Conservation (phyloP, 1,140 invertebrate genomes). For the Drosophila ogumai region DNA sequence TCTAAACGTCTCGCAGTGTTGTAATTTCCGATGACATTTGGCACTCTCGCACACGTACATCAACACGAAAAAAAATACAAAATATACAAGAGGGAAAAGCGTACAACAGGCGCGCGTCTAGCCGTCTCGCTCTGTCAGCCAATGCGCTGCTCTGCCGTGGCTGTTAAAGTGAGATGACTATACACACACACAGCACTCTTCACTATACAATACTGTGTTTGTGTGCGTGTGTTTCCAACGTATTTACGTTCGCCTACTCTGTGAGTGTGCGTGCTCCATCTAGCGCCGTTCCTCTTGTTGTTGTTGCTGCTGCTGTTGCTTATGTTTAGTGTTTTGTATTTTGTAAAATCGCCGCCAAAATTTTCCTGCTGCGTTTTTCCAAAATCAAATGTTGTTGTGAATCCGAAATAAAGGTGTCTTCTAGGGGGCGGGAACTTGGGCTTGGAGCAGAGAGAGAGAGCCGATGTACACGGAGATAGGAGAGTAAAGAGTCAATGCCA, state of each 20-base stretch:
- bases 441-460: conserved; percentile 3
- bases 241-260: conserved; percentile 45
- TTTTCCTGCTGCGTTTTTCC: background rate
- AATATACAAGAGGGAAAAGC: conserved; percentile 30
- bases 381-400: background rate
- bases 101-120: conserved; percentile 5
- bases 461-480: conserved; percentile 3
- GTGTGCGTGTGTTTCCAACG: conserved; percentile 29
- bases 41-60: conserved; percentile 52
- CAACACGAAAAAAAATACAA: conserved; percentile 29
- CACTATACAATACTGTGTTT: conserved; percentile 10
- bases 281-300: conserved; percentile 32
- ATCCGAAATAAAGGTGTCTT: background rate
- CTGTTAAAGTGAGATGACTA: conserved; percentile 33
- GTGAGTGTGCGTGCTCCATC: conserved; percentile 42
- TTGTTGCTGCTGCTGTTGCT: conserved; percentile 37
- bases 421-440: background rate
- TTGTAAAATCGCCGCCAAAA: conserved; percentile 69
- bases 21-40: conserved; percentile 81
- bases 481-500: conserved; percentile 34
- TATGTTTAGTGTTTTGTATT: conserved; percentile 57
- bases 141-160: conserved; percentile 1
- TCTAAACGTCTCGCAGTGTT: conserved; percentile 66
- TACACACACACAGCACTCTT: conserved; percentile 15
- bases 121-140: conserved; percentile 17